These are phyloP conservation scores for Lasius platythorax DNA, from an alignment of 2,888 invertebrate genomes.

Conservation along the genomic window DNA sequence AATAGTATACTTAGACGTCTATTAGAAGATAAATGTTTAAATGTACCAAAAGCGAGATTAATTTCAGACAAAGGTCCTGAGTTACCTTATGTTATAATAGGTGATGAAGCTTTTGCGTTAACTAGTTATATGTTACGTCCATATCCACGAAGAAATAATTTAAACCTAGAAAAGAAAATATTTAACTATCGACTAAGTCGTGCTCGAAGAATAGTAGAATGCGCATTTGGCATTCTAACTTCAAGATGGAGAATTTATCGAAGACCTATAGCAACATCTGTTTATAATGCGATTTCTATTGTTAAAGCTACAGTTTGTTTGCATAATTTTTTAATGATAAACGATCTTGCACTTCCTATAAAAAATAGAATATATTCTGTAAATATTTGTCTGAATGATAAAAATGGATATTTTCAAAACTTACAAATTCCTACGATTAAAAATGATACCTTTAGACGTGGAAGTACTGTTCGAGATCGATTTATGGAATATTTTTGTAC, in stretches of 20 bases:
- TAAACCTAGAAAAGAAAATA: background rate
- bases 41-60: background rate
- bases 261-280: background rate
- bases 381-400: too few species aligned
- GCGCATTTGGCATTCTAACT: background rate
- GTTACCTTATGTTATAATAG: background rate
- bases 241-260: background rate
- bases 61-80: background rate
- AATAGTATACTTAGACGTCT: background rate
- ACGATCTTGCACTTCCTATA: background rate
- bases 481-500: too few species aligned
- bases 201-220: background rate
- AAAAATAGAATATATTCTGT: too few species aligned
- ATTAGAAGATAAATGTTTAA: background rate
- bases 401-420: too few species aligned
- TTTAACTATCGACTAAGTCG: background rate
- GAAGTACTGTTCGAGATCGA: too few species aligned
- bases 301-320: background rate
- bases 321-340: conserved; percentile 1
- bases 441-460: too few species aligned
- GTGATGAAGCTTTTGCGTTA: conserved; percentile 1
- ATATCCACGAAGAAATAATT: background rate
- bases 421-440: too few species aligned
- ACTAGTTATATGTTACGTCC: background rate
- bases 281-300: background rate